Conservation (phyloP, 2,113 vertebrate genomes). For the Oreochromis spilurus region DNA sequence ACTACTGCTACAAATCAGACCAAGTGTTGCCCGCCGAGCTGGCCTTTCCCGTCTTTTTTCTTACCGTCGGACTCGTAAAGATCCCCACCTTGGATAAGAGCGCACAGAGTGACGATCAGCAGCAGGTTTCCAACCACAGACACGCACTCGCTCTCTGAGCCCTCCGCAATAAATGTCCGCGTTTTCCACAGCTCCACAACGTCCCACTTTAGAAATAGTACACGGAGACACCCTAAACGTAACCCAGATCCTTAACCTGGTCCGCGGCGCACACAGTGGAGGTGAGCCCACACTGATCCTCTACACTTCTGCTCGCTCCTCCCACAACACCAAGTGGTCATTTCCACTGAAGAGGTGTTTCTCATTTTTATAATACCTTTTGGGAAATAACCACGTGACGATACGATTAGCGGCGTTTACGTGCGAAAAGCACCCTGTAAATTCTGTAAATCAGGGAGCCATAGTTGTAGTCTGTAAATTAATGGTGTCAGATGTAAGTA, state of each 20-base stretch:
- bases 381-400: background rate
- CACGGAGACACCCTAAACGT: background rate
- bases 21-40: background rate
- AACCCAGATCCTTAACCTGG: constrained; percentile 14
- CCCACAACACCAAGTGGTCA: constrained; percentile 14
- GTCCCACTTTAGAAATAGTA: background rate
- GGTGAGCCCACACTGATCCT: constrained; percentile 18
- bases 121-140: background rate
- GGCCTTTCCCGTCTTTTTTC: background rate
- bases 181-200: background rate
- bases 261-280: background rate
- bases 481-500: background rate
- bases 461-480: background rate
- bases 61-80: constrained; percentile 31
- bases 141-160: background rate
- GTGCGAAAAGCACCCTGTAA: background rate
- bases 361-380: too few relatives aligned
- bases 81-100: background rate
- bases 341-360: background rate
- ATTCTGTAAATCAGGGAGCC: background rate
- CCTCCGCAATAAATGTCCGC: background rate
- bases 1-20: rapidly evolving
- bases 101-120: constrained; percentile 4
- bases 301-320: constrained; percentile 11
- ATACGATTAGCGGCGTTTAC: background rate